phyloP scores from a whole-genome alignment of 2,888 invertebrate species.

The Oligia fasciuncula region DNA sequence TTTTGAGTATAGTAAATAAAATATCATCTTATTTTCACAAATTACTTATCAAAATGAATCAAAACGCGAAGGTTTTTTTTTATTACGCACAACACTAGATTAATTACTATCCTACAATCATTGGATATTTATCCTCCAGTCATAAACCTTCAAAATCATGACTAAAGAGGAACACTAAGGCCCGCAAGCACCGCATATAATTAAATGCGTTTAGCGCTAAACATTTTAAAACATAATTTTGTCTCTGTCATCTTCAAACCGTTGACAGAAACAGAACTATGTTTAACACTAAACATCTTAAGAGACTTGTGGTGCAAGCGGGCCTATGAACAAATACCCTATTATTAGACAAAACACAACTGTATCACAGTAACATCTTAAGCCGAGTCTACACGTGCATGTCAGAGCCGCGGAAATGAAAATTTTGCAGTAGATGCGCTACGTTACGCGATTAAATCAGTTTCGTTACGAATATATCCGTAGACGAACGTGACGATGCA shows the following conservation, averaged over 20 bases:
- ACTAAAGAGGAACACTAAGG: neutral
- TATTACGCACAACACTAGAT: neutral
- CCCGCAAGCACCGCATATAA: neutral
- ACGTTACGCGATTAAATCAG: conserved; percentile 34
- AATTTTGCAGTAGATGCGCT: conserved; percentile 31
- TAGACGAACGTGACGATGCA: conserved; percentile 20
- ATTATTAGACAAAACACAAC: conserved; percentile 5
- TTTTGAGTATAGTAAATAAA: neutral
- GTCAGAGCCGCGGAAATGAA: conserved; percentile 29
- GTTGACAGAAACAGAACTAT: neutral
- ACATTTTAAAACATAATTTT: neutral
- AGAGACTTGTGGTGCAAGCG: neutral
- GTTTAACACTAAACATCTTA: neutral
- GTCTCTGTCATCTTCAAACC: neutral
- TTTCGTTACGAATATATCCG: conserved; percentile 20
- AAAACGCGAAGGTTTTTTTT: neutral
- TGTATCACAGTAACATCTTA: neutral
- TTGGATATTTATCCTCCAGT: neutral
- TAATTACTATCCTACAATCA: neutral
- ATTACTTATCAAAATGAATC: neutral
- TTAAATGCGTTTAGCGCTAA: neutral
- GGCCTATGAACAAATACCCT: neutral
- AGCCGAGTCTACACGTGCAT: neutral
- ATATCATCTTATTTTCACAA: neutral
- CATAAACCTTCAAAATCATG: neutral